Conservation (phyloP, 2,888 invertebrate genomes). For the Proisotoma minuta region DNA sequence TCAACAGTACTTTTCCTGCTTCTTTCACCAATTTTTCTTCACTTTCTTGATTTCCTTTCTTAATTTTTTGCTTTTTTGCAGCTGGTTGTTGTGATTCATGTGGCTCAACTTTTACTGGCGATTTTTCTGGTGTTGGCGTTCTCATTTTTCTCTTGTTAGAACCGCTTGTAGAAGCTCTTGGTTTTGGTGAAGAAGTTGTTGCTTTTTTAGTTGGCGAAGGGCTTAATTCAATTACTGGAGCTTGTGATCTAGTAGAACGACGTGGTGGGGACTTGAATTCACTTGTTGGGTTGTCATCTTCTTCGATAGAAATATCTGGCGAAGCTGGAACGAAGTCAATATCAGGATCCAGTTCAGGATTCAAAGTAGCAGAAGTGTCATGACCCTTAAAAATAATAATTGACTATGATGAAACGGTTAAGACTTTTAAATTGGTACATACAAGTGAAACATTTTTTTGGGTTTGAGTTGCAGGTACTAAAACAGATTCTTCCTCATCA, state of each 20-base stretch:
- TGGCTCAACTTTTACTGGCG: not conserved
- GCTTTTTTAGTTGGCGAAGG: not conserved
- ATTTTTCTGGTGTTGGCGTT: not conserved
- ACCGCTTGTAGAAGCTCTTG: not conserved
- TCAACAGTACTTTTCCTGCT: not conserved
- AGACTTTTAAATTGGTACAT: not conserved
- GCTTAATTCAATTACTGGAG: not conserved
- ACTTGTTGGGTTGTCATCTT: not conserved
- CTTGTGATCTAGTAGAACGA: not conserved
- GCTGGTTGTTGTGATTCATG: not conserved
- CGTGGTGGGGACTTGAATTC: not conserved
- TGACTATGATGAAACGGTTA: not conserved
- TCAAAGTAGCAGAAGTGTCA: not conserved
- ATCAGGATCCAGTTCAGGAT: not conserved
- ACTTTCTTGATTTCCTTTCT: not conserved
- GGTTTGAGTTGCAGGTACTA: not conserved
- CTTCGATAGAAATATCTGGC: not conserved
- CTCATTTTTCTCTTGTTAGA: not conserved
- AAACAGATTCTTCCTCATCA: slow-evolving; percentile 9
- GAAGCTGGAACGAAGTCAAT: not conserved
- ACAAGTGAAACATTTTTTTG: not conserved
- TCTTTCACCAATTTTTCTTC: not conserved
- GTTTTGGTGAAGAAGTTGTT: not conserved
- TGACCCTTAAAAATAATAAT: not conserved
- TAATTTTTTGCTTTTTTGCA: not conserved